Conservation (phyloP, 2,888 invertebrate genomes). For the Odontocolon sp. region DNA sequence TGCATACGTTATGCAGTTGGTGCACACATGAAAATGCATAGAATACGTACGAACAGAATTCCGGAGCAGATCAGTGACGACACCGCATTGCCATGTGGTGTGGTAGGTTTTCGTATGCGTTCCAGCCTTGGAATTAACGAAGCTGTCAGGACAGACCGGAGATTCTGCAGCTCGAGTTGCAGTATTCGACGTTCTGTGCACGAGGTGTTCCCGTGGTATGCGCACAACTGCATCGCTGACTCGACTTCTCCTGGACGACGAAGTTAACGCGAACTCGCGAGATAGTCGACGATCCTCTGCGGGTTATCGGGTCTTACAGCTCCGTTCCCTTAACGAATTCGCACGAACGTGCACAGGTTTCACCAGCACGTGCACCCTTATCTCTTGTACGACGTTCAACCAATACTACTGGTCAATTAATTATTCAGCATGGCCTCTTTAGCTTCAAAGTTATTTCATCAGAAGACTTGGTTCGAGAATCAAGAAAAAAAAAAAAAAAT, state of each 20-base stretch:
- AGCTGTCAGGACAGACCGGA: conserved; percentile 35
- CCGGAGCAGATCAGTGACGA: conserved; percentile 27
- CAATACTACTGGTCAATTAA: neutral
- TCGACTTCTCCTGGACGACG: conserved; percentile 3
- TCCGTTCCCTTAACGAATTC: conserved; percentile 50
- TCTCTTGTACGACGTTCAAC: neutral
- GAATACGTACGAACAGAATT: neutral
- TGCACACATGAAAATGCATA: no score
- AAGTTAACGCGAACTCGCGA: conserved; percentile 5
- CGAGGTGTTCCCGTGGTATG: conserved; percentile 27
- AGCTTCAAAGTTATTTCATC: conserved; percentile 18
- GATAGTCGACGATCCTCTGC: conserved; percentile 23
- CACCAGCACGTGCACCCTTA: conserved; percentile 19
- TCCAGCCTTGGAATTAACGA: conserved; percentile 47
- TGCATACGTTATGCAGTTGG: no score
- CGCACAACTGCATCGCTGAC: conserved; percentile 29
- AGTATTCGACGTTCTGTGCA: conserved; percentile 1
- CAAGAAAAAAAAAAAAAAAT: conserved; percentile 2
- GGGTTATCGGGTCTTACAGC: conserved; percentile 39
- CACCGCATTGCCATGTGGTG: neutral
- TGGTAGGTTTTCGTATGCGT: conserved; percentile 9
- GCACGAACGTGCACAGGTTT: conserved; percentile 28
- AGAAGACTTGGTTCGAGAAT: conserved; percentile 24
- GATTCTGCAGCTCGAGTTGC: conserved; percentile 3
- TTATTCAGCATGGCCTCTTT: conserved; percentile 22